These are phyloP conservation scores for Micrastur ruficollis DNA, from an alignment of 2,797 vertebrate genomes.

Conservation along the genomic window DNA sequence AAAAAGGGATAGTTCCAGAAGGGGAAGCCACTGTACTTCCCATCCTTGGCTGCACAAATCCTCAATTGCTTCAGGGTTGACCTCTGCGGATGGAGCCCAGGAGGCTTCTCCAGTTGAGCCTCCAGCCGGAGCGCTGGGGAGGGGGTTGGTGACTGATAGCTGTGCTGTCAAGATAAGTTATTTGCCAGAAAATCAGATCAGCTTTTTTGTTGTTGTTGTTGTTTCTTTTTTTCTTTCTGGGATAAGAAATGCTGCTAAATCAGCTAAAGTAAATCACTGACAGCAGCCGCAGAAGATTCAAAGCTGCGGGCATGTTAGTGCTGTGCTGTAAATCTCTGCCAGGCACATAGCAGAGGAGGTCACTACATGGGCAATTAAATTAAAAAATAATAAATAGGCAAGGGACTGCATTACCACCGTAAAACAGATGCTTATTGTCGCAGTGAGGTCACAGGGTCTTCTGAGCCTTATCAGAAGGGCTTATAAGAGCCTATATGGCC, in stretches of 20 bases:
- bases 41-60: neutral
- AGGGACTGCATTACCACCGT: neutral
- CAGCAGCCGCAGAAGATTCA: accelerated
- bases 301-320: neutral
- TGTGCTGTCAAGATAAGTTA: neutral
- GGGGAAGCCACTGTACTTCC: neutral
- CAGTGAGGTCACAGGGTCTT: neutral
- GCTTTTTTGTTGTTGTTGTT: neutral
- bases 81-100: neutral
- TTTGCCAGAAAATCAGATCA: neutral
- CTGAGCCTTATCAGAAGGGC: neutral
- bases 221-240: neutral
- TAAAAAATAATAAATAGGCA: neutral
- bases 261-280: neutral
- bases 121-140: neutral
- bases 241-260: neutral
- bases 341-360: neutral
- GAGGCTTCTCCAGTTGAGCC: neutral
- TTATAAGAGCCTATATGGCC: neutral
- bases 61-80: neutral
- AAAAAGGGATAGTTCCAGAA: neutral
- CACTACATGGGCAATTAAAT: neutral
- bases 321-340: neutral
- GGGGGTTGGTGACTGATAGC: neutral
- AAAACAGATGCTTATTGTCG: neutral